A percentile compares a stretch with the other conserved stretches of the same genome.
phyloP scores from a whole-genome alignment of 2,888 invertebrate species.

The Linnaemya tessellans region DNA sequence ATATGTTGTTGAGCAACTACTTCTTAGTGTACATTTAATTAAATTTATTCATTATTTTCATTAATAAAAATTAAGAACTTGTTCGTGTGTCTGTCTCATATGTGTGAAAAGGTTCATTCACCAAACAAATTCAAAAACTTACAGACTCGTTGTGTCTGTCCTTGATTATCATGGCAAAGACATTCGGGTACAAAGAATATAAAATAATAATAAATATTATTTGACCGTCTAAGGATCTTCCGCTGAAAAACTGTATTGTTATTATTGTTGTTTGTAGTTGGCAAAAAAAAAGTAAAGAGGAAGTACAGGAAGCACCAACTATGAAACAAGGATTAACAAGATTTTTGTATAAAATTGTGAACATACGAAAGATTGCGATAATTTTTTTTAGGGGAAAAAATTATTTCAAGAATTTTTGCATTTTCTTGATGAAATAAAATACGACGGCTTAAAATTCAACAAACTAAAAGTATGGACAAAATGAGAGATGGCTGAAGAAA shows the following conservation, averaged over 20 bases:
- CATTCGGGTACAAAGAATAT: slow-evolving; percentile 31
- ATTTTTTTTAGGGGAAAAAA: slow-evolving; percentile 72
- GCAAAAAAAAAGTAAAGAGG: slow-evolving; percentile 65
- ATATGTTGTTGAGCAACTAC: not conserved
- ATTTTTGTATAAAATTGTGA: slow-evolving; percentile 62
- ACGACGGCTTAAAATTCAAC: slow-evolving; percentile 64
- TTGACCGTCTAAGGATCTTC: slow-evolving; percentile 72
- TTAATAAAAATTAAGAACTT: slow-evolving; percentile 15
- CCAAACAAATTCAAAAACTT: slow-evolving; percentile 2
- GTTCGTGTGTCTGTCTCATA: not conserved
- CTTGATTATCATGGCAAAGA: slow-evolving; percentile 19
- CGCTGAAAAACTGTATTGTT: slow-evolving; percentile 50
- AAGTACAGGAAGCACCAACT: slow-evolving; percentile 73
- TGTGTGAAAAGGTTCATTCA: slow-evolving; percentile 21
- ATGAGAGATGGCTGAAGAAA: slow-evolving; percentile 16
- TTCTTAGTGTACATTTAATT: not conserved
- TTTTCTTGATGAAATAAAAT: slow-evolving; percentile 73
- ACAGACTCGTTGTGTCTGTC: slow-evolving; percentile 11
- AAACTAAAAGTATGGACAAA: slow-evolving; percentile 36
- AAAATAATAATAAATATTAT: slow-evolving; percentile 39
- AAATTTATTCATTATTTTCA: not conserved
- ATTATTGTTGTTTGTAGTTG: slow-evolving; percentile 24
- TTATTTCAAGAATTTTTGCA: slow-evolving; percentile 48
- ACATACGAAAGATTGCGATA: slow-evolving; percentile 75
- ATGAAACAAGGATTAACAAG: slow-evolving; percentile 66